Evolutionary conservation across 35 echinoderm and acorn worm genomes (phyloP), one percentile per base, ranked within the genome.

Genomic region (Apostichopus parvimensis): DNA sequence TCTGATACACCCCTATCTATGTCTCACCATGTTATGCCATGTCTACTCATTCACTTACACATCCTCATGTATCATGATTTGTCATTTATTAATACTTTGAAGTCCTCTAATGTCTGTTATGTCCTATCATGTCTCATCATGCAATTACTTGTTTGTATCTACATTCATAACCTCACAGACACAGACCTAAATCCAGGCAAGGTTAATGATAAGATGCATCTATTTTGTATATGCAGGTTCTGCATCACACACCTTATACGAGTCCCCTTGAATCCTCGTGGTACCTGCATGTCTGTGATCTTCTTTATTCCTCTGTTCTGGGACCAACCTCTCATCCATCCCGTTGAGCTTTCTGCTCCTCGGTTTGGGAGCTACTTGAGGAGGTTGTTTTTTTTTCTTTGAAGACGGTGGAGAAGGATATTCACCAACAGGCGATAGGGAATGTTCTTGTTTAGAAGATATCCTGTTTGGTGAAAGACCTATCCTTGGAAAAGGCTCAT

Each of bases 301-400:
- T 55, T 15, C 6, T 55, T 82, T 82, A 1, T 54, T 53, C 79
- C n/a, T 34, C 25, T 15, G 8, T 53, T 82, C 55, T 56, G 34
- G 54, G 79, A 15, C 79, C 54, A 18, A 68, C 64, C 14, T 55
- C 13, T 53, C 79, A 82, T 53, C 17, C 10, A 25, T 82, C 14
- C 79, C 54, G 8, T 82, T 82, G 55, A 15, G 2, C 45, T 53
- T 82, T 54, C 53, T 82, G n/a, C 3, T 82, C 79, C 45, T 55
- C 2, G 79, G 79, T 55, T 82, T 82, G 52, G 79, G 79, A 56
- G 79, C 79, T 53, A 82, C 52, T 82, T 54, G 45, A 82, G 79
- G 79, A 0, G 79, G 52, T 1, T 55, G 26, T 82, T 54, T 82
- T 18, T 56, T 82, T 5, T 56, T 82, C 54, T 53, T 25, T 55